These are phyloP conservation scores for Hedychridium roseum DNA, from an alignment of 2,888 invertebrate genomes.

Conservation along the genomic window DNA sequence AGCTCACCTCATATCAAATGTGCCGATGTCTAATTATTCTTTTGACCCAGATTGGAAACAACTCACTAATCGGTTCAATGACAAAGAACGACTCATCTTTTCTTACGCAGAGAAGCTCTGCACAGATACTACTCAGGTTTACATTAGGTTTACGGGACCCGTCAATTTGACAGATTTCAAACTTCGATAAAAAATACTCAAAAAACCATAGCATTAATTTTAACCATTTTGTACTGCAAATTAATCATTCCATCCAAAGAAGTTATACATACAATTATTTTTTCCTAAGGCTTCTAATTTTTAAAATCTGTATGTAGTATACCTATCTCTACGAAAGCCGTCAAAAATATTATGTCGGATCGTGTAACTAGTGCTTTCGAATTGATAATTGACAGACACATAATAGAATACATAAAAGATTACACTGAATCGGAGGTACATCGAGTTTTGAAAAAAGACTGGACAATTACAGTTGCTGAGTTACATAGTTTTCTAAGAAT, in stretches of 20 bases:
- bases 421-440: constrained; percentile 23
- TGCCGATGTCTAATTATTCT: neutral
- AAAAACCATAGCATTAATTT: no score
- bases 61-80: no score
- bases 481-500: constrained; percentile 26
- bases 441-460: constrained; percentile 24
- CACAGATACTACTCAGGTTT: neutral
- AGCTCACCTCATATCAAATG: constrained; percentile 1
- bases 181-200: no score
- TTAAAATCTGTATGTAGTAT: no score
- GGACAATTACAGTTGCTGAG: constrained; percentile 22
- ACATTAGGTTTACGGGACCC: no score
- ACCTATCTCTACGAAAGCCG: no score
- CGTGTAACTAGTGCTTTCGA: constrained; percentile 16
- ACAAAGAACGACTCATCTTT: neutral
- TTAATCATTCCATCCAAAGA: no score
- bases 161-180: no score
- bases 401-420: constrained; percentile 15
- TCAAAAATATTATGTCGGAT: constrained; percentile 22
- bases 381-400: constrained; percentile 10
- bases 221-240: no score
- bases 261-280: no score
- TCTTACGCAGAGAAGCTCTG: neutral
- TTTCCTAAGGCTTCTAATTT: no score
- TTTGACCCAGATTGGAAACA: constrained; percentile 1